These are phyloP conservation scores for Oreocharis arfaki DNA, from an alignment of 2,113 vertebrate species.

Conservation along the genomic window DNA sequence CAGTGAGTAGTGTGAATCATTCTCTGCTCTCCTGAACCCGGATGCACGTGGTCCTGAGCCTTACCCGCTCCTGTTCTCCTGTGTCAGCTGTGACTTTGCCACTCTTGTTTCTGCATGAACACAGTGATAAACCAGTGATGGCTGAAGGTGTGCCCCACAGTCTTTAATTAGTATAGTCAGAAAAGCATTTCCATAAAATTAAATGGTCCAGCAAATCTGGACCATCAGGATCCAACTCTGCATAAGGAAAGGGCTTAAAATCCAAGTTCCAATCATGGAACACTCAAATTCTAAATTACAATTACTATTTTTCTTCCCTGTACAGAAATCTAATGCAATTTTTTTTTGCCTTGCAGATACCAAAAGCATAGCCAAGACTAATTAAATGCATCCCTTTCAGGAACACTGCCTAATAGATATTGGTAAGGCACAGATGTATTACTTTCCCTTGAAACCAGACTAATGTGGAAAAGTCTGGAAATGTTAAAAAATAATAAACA, in stretches of 20 bases:
- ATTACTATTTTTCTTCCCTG: neutral
- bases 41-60: accelerated
- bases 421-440: neutral
- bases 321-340: neutral
- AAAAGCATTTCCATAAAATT: neutral
- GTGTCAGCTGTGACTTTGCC: neutral
- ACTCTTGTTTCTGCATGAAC: neutral
- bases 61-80: accelerated
- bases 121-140: neutral
- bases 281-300: neutral
- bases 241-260: neutral
- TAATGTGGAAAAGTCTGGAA: neutral
- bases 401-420: neutral
- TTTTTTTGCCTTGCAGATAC: neutral
- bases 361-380: neutral
- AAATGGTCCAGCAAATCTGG: neutral
- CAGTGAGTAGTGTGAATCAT: neutral
- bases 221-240: neutral
- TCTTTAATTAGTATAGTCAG: neutral
- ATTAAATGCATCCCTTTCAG: neutral
- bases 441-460: neutral
- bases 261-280: neutral
- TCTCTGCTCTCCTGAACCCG: neutral
- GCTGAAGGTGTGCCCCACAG: neutral
- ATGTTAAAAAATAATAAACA: neutral